Base-by-base conservation (phyloP, 2,113 vertebrate species). In the Ptilonorhynchus violaceus region DNA sequence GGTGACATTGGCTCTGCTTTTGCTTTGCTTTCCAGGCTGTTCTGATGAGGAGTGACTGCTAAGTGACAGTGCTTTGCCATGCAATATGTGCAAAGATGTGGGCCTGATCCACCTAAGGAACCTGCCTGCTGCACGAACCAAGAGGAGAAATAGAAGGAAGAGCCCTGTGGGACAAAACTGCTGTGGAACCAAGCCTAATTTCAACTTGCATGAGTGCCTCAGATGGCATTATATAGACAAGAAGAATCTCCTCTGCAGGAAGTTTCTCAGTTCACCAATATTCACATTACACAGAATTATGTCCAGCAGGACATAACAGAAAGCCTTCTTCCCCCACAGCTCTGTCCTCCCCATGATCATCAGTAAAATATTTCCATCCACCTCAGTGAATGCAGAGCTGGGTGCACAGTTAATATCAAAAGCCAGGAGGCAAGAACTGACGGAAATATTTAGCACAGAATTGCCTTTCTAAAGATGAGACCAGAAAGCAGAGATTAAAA, bases 11-110 rank as follows among this genome's bases (percentile, higher is more conserved):
- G 19, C 76, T 66, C 63, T 82, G 67, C 60, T 84, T 74, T 69
- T 63, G 23, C 39, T 80, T n/a, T 84, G 39, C 79, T 92, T 39
- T 35, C 72, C 67, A 92, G 90, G 39, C 82, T 91, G 79, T 28
- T 94, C 30, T 35, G 47, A 68, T 24, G 60, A 89, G 64, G 31
- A 70, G 44, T n/a, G 68, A 14, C 88, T 91, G 42, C 63, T 62
- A 8, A 91, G 35, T 39, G 62, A 58, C 6, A 1, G 19, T 30
- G 46, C 28, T 74, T 37, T 64, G 27, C 82, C 23, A 0, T 3
- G n/a, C n/a, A 88, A 13, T 80, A 20, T 68, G 31, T 49, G 76
- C n/a, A 23, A 78, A 41, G 17, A 39, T 27, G 18, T 4, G 21
- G 13, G 50, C 37, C 59, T 56, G 50, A 60, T 30, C 23, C 44